These are phyloP conservation scores for Limnephilus rhombicus DNA, from an alignment of 2,888 invertebrate genomes.

Conservation along the genomic window DNA sequence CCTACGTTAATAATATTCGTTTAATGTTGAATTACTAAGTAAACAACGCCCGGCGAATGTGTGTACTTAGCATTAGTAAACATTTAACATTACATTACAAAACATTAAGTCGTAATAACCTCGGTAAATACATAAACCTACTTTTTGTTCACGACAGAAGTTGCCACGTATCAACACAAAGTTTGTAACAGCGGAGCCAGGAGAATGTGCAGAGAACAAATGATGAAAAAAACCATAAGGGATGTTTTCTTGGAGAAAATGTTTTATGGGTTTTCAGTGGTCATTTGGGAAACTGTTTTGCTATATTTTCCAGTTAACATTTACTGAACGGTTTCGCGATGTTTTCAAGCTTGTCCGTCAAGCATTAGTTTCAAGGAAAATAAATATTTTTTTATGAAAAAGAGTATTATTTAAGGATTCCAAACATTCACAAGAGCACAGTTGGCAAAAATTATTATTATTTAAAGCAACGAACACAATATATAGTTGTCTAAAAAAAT, in stretches of 20 bases:
- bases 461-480: background rate
- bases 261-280: conserved; percentile 18
- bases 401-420: background rate
- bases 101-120: conserved; percentile 16
- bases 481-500: too few relatives aligned
- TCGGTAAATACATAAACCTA: background rate
- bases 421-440: background rate
- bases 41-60: background rate
- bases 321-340: background rate
- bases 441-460: background rate
- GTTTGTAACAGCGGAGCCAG: conserved; percentile 40
- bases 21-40: background rate
- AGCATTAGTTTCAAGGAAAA: background rate
- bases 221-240: conserved; percentile 20
- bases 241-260: conserved; percentile 60
- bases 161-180: conserved; percentile 20
- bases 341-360: background rate
- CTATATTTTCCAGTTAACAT: background rate
- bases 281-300: background rate
- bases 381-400: background rate
- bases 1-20: background rate
- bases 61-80: background rate
- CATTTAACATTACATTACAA: background rate
- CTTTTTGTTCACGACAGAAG: background rate
- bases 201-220: conserved; percentile 48